Percentiles rank a stretch among this genome's conserved stretches.
Conservation (phyloP, 2,113 vertebrate species). For the Scomber colias region DNA sequence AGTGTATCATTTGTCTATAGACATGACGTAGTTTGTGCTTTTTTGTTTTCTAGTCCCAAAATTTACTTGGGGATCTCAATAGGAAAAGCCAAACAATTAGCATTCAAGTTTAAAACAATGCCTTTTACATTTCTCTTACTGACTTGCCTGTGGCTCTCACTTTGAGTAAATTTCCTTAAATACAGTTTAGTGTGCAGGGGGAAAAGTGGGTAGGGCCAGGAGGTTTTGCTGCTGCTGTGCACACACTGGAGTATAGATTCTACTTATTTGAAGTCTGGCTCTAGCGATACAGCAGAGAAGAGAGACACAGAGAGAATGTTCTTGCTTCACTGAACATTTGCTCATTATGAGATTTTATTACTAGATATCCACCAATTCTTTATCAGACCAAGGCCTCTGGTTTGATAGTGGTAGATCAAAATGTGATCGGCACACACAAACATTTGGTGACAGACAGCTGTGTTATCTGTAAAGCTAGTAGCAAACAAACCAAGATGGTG, state of each 20-base stretch:
- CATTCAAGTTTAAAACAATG: conserved; percentile 16
- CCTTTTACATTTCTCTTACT: conserved; percentile 24
- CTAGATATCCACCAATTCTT: conserved; percentile 36
- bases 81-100: conserved; percentile 10
- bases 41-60: not conserved
- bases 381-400: conserved; percentile 22
- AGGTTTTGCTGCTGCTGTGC: conserved; percentile 7
- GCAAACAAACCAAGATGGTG: not conserved
- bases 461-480: conserved; percentile 22
- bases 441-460: conserved; percentile 35
- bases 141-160: conserved; percentile 24
- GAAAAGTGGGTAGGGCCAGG: not conserved
- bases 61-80: not conserved
- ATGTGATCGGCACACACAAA: conserved; percentile 33
- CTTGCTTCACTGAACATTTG: conserved; percentile 35
- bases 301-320: not conserved
- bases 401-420: conserved; percentile 37
- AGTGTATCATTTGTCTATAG: conserved; percentile 61
- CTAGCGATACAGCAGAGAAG: conserved; percentile 2
- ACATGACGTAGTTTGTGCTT: conserved; percentile 13
- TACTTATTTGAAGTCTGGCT: conserved; percentile 30
- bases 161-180: conserved; percentile 45
- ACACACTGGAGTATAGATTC: conserved; percentile 4
- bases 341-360: conserved; percentile 56
- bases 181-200: conserved; percentile 19